Evolutionary conservation across 2,113 vertebrate genomes (phyloP), one percentile per base, ranked within the genome.

Genomic region (Embiotoca jacksoni): DNA sequence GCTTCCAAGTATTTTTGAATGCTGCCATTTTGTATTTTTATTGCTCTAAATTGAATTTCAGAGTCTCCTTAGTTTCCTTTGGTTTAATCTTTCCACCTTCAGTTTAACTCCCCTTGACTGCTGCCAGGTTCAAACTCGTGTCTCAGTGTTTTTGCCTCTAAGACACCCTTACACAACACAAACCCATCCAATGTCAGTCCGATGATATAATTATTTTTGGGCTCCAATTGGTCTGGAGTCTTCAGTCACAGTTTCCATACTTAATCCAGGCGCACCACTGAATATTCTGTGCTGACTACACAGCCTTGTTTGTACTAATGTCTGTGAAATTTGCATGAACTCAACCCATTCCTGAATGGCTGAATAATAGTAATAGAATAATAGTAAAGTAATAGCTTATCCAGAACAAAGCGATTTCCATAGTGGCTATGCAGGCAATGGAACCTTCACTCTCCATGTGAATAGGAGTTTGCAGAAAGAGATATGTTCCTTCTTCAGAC

Each of bases 191-290:
- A 41, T 53, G n/a, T 47, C 16, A 57, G 7, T 50, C n/a, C 23
- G 15, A 64, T 44, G 8, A 71, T 64, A 52, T 72, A 14, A 7
- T 7, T 44, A 1, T 37, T 36, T 46, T 30, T 15, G 3, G 65
- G 31, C 75, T 72, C 59, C 76, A 44, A 1, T 35, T 36, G 10
- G 67, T 72, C 76, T 64, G 44, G 46, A 52, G 52, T 32, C 47
- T 1, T 44, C n/a, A 9, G 23, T 58, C 44, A 8, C 41, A 58
- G 16, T 50, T 7, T 44, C 41, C 41, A 4, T 13, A 44, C 10
- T 44, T 11, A 44, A 11, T 41, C 35, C 15, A 75, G 33, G 36
- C 35, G 39, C 16, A 66, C 5, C 8, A 31, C 11, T 23, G 9
- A 41, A 52, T 59, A 9, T 33, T 59, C 54, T 69, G 13, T 31